phyloP scores from a whole-genome alignment of 2,113 vertebrate genomes.

The Upupa epops region DNA sequence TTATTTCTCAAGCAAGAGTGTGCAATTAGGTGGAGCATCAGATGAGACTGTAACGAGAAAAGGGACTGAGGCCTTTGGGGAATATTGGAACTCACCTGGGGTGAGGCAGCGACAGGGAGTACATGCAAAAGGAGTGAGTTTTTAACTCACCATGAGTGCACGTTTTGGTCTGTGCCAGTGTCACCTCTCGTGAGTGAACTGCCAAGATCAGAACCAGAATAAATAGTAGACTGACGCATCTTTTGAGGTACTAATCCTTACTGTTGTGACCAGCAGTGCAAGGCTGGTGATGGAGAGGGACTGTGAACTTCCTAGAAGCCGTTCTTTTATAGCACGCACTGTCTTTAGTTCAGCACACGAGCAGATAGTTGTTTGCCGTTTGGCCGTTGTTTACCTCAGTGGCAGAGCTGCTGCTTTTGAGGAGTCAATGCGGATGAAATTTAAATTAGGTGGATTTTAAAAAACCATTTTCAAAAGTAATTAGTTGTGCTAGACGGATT shows the following conservation, averaged over 20 bases:
- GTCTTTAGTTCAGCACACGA: neutral
- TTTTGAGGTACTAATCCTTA: too few species aligned
- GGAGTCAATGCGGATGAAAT: constrained; percentile 56
- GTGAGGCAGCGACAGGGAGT: neutral
- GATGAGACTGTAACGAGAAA: neutral
- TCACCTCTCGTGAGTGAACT: neutral
- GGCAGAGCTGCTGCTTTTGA: constrained; percentile 60
- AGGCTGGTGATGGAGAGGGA: neutral
- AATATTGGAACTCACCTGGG: neutral
- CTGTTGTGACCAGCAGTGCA: neutral
- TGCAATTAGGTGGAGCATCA: neutral
- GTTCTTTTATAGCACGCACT: neutral
- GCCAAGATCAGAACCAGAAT: neutral
- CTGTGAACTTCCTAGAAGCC: neutral
- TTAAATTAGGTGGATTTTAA: constrained; percentile 70
- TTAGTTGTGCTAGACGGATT: constrained; percentile 72
- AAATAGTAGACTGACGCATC: neutral
- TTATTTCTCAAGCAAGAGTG: neutral
- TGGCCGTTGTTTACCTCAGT: constrained; percentile 53
- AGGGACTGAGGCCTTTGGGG: neutral
- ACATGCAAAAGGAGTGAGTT: neutral
- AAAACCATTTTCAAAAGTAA: constrained; percentile 75
- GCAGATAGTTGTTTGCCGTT: constrained; percentile 42
- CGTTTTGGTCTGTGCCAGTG: neutral
- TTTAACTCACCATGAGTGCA: neutral